phyloP scores from a whole-genome alignment of 2,113 vertebrate species.

The Bubo bubo region DNA sequence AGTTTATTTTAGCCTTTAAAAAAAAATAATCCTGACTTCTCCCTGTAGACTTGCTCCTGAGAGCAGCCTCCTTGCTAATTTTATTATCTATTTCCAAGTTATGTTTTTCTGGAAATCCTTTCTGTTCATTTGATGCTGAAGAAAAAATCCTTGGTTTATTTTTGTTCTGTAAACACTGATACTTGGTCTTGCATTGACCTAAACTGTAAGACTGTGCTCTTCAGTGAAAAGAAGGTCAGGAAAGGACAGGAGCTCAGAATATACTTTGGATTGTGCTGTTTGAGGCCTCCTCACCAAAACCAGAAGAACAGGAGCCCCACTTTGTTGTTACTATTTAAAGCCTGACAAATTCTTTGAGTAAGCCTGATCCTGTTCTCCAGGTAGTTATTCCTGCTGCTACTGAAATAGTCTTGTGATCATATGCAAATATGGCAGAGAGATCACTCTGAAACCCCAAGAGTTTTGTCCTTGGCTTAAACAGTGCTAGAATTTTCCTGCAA shows the following conservation, averaged over 20 bases:
- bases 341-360: not conserved
- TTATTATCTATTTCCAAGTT: not conserved
- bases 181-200: not conserved
- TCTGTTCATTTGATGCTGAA: not conserved
- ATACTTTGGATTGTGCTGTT: not conserved
- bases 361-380: not conserved
- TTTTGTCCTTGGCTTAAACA: not conserved
- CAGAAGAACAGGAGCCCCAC: not conserved
- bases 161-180: not conserved
- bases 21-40: not conserved
- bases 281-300: not conserved
- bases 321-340: not conserved
- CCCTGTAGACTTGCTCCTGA: not conserved
- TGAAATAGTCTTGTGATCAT: not conserved
- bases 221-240: not conserved
- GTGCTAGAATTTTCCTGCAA: not conserved
- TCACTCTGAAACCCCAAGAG: not conserved
- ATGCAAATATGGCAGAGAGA: not conserved
- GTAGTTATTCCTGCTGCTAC: not conserved
- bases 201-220: not conserved
- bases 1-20: conserved; percentile 9
- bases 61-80: not conserved
- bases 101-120: not conserved
- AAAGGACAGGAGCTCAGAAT: not conserved
- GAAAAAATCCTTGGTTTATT: not conserved